A percentile compares a stretch with the other conserved stretches of the same genome.
These are phyloP conservation scores for Polydrusus pterygomalis DNA, from an alignment of 2,888 invertebrate genomes.

Conservation along the genomic window DNA sequence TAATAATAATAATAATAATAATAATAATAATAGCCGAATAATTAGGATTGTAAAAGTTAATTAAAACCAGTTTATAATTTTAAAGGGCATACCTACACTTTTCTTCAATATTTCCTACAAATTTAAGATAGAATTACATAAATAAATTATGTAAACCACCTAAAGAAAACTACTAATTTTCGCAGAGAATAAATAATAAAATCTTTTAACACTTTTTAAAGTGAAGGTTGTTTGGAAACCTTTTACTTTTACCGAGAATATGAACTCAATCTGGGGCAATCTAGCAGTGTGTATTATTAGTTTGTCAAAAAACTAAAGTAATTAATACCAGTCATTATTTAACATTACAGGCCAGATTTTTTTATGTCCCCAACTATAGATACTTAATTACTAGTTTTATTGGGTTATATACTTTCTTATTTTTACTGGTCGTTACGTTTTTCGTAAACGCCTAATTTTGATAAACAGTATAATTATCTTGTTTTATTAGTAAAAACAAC, in stretches of 20 bases:
- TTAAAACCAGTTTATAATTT: no score
- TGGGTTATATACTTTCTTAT: constrained; percentile 2
- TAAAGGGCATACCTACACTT: no score
- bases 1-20: no score
- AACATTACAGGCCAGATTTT: constrained; percentile 11
- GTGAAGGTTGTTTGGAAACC: constrained; percentile 36
- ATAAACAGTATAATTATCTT: no score
- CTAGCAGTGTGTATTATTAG: constrained; percentile 18
- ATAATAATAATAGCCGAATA: no score
- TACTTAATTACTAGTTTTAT: neutral
- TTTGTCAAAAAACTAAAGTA: constrained; percentile 15
- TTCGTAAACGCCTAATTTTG: no score
- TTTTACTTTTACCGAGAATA: constrained; percentile 42
- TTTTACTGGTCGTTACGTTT: neutral
- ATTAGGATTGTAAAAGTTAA: no score
- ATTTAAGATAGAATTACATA: no score
- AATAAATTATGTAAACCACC: no score
- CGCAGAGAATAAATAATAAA: constrained; percentile 3
- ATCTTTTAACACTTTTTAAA: constrained; percentile 5
- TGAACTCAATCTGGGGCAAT: constrained; percentile 31
- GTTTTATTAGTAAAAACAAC: no score
- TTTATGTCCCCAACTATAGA: neutral
- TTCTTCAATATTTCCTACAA: no score
- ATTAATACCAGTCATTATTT: constrained; percentile 17
- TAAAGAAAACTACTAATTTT: constrained; percentile 9